Conservation (phyloP, 2,797 vertebrate species). For the Peromyscus eremicus region DNA sequence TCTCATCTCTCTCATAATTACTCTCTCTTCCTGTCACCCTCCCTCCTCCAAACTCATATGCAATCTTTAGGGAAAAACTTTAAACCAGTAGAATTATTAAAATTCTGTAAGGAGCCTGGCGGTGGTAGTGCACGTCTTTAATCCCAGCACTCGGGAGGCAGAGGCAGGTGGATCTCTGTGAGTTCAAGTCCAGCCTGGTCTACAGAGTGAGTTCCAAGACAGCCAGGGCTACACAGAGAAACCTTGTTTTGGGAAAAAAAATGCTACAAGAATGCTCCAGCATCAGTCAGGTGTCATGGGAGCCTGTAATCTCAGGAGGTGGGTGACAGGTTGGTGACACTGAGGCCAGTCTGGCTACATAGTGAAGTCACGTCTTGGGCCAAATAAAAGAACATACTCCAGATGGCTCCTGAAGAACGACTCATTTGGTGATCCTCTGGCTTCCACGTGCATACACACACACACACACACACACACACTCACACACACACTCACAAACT, state of each 20-base stretch:
- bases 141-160: neutral
- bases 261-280: neutral
- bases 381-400: neutral
- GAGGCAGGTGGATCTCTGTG: neutral
- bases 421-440: no score
- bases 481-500: no score
- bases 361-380: neutral
- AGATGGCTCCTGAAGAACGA: neutral
- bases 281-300: neutral
- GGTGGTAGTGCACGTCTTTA: fast-evolving
- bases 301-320: neutral
- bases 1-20: neutral
- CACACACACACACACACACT: neutral
- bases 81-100: neutral
- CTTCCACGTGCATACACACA: neutral
- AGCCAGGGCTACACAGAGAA: neutral
- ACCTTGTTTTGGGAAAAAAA: neutral
- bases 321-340: neutral
- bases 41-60: neutral
- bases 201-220: neutral
- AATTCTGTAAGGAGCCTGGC: neutral
- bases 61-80: neutral
- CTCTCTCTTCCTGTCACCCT: neutral
- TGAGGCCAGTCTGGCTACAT: neutral
- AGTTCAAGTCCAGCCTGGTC: neutral